These are phyloP conservation scores for Pycnomerus fuliginosus DNA, from an alignment of 2,888 invertebrate genomes.

Conservation along the genomic window DNA sequence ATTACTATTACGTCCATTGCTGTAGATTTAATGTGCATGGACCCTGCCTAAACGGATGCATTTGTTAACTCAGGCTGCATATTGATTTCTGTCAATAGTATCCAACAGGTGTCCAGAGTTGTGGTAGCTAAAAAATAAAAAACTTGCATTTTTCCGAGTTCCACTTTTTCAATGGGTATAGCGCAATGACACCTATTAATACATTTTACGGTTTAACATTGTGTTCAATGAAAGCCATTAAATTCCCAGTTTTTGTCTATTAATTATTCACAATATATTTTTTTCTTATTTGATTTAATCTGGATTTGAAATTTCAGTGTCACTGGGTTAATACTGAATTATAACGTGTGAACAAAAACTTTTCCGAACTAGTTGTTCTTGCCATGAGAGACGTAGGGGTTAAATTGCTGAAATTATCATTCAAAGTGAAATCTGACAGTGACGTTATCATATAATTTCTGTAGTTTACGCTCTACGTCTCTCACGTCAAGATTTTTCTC, in stretches of 20 bases:
- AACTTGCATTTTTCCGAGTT: constrained; percentile 39
- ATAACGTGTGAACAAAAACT: no score
- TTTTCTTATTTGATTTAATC: constrained; percentile 13
- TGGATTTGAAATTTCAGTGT: constrained; percentile 6
- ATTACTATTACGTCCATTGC: no score
- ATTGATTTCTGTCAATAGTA: constrained; percentile 48
- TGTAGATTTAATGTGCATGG: constrained; percentile 10
- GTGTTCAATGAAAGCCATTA: constrained; percentile 43
- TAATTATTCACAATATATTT: constrained; percentile 41
- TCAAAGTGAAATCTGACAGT: no score
- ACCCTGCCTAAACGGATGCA: constrained; percentile 17
- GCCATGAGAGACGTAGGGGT: no score
- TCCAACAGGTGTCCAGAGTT: constrained; percentile 44
- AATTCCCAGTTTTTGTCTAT: constrained; percentile 44
- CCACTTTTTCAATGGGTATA: constrained; percentile 45
- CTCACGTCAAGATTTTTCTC: no score
- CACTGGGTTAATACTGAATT: constrained; percentile 1
- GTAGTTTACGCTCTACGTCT: no score
- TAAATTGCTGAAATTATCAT: no score
- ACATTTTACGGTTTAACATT: constrained; percentile 48
- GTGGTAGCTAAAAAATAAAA: constrained; percentile 38
- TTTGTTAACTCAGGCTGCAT: constrained; percentile 31
- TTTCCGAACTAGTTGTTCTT: no score
- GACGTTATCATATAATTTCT: no score
- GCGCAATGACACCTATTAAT: constrained; percentile 52